Base-by-base conservation (phyloP, 2,113 vertebrate genomes). In the Elachura formosa region DNA sequence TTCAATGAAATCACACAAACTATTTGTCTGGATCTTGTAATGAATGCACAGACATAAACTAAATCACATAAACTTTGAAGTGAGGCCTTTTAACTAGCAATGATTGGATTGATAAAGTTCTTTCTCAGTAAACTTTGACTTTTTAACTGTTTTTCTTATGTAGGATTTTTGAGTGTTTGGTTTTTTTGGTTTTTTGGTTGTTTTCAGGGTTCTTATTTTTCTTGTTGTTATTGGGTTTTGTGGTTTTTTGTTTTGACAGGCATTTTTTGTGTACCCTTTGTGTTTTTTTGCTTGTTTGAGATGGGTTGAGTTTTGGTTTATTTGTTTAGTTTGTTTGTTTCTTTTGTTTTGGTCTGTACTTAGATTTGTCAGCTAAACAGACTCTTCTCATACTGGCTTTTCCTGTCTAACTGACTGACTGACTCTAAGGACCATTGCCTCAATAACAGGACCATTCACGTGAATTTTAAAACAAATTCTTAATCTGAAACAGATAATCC, bases 241-340 rank as follows among this genome's bases (percentile, higher is more conserved):
- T 54, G 12, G 9, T 14, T 59, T 69, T 61, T 62, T 54, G 12
- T 15, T 46, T 46, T 40, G 23, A 17, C 8, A 6, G 4, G 8
- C 2, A 0, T 5, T 51, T 56, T 46, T 29, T 36, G 17, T n/a
- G 19, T 55, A 68, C 1, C 0, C 20, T n/a, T 52, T 46, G 17
- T 34, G 11, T 2, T 5, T 33, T 55, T 25, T 45, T 6, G 12
- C 10, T 29, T 28, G 12, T 26, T 62, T 66, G 15, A 12, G 12
- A 16, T 49, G 6, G 4, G 6, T 22, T 71, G 31, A 12, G 36
- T 63, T 66, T 26, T 48, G 46, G 22, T 24, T 49, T 49, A 25
- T 3, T 21, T 80, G 48, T 2, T 9, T 38, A 24, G 16, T 11
- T 67, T 64, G 11, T 7, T 43, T 22, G 26, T 13, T 54, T 26